Conservation (phyloP, 2,113 vertebrate genomes). For the Camelus bactrianus region DNA sequence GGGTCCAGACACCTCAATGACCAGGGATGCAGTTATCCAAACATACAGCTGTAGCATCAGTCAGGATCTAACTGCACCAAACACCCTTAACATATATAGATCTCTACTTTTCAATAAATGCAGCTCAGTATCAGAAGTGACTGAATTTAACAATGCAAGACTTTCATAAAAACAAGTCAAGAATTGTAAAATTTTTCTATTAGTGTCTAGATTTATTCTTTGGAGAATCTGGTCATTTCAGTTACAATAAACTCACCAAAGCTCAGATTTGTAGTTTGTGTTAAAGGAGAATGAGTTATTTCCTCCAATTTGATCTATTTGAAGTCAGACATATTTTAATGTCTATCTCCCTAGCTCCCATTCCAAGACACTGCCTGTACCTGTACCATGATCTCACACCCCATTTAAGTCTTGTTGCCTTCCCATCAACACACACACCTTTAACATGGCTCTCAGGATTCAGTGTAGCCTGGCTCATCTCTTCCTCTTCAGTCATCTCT, state of each 20-base stretch:
- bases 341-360: neutral
- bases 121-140: neutral
- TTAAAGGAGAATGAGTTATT: neutral
- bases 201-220: neutral
- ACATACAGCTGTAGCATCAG: rapidly evolving
- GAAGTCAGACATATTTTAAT: neutral
- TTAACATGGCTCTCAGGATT: neutral
- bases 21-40: neutral
- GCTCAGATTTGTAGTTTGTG: neutral
- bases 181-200: neutral
- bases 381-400: neutral
- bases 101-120: neutral
- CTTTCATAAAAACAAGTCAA: neutral
- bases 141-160: neutral
- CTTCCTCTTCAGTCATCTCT: neutral
- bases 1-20: neutral
- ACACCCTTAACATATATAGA: neutral
- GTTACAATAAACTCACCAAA: neutral
- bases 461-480: neutral
- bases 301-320: neutral
- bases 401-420: neutral
- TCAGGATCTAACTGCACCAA: neutral
- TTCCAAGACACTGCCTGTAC: neutral
- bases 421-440: neutral
- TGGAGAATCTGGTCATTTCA: neutral